phyloP scores from a whole-genome alignment of 2,113 vertebrate species.

The Phalacrocorax brasilianus region DNA sequence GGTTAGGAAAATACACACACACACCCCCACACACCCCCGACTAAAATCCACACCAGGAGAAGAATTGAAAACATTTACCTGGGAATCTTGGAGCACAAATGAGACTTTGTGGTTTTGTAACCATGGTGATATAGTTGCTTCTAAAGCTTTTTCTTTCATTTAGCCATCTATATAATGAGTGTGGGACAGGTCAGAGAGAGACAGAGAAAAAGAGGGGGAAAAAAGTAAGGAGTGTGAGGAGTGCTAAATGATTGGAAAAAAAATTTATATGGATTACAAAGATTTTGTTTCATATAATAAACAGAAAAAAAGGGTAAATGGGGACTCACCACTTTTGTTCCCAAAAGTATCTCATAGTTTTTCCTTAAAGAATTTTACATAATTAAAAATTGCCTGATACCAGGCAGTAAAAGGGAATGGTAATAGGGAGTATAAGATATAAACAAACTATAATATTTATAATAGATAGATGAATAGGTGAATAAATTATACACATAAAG shows the following conservation, averaged over 20 bases:
- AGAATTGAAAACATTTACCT: not conserved
- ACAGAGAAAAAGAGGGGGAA: not conserved
- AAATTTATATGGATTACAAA: not conserved
- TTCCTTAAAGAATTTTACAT: not conserved
- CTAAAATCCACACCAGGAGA: not conserved
- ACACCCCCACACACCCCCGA: no score
- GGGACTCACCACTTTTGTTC: not conserved
- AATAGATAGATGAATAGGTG: not conserved
- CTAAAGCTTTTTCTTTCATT: not conserved
- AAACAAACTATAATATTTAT: conserved; percentile 1
- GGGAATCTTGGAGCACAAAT: not conserved
- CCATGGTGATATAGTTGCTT: not conserved
- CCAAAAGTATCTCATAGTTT: not conserved
- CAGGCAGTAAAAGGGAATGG: not conserved
- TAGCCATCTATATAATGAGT: not conserved
- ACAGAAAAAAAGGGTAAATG: not conserved
- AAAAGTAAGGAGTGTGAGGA: not conserved
- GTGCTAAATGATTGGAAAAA: not conserved
- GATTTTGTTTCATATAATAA: not conserved
- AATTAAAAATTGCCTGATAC: not conserved
- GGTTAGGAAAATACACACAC: not conserved
- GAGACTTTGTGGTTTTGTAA: not conserved
- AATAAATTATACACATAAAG: not conserved
- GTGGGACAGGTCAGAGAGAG: not conserved
- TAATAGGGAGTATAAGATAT: not conserved